These are phyloP conservation scores for Megalopta genalis DNA, from an alignment of 1,140 invertebrate species.

Conservation along the genomic window DNA sequence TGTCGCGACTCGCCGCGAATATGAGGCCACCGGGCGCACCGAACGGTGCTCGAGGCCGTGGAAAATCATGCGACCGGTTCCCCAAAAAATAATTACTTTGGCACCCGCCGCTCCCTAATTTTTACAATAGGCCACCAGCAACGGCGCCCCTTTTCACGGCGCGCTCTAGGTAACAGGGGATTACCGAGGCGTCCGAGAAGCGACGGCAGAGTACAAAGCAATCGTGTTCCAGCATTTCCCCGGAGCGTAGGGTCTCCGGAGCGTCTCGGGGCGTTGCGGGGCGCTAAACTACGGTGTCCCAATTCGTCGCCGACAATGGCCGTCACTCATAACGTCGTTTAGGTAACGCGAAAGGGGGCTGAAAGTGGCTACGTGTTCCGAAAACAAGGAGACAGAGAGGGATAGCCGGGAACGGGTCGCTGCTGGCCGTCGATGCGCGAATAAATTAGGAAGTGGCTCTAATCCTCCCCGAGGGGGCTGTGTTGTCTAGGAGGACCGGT, in stretches of 20 bases:
- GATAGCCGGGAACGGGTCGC: too few relatives aligned
- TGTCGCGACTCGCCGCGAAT: conserved; percentile 31
- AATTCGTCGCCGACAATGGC: background rate
- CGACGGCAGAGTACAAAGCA: too few relatives aligned
- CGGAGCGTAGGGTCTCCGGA: too few relatives aligned
- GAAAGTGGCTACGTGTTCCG: background rate
- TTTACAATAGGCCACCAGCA: too few relatives aligned
- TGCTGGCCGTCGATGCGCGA: conserved; percentile 13
- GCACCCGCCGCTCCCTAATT: too few relatives aligned
- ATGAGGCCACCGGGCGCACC: conserved; percentile 18
- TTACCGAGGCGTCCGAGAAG: too few relatives aligned
- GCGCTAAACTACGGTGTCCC: background rate
- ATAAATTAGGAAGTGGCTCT: background rate
- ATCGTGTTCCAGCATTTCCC: too few relatives aligned
- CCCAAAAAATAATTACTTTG: conserved; percentile 36
- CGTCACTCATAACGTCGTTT: background rate
- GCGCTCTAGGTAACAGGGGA: too few relatives aligned
- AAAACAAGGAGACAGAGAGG: background rate
- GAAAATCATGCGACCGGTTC: conserved; percentile 67
- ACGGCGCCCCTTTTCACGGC: too few relatives aligned
- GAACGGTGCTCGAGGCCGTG: conserved; percentile 34
- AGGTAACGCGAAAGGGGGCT: background rate
- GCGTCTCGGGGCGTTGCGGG: too few relatives aligned
- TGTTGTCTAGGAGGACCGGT: too few relatives aligned
- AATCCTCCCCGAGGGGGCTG: background rate